Evolutionary conservation across 2,888 invertebrate species (phyloP).

Genomic region (Podabrus alpinus): DNA sequence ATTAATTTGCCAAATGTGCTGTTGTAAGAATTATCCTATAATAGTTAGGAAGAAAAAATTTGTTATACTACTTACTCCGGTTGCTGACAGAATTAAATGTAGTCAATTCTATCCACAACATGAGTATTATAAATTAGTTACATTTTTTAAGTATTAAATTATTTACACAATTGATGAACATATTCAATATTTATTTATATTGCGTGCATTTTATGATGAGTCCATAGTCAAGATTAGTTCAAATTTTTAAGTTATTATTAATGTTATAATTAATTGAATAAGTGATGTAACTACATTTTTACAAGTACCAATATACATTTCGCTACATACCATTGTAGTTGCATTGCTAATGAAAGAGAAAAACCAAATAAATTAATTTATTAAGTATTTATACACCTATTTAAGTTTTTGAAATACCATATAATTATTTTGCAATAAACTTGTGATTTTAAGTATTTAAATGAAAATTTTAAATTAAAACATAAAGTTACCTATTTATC

Average conservation of each 20-base stretch:
- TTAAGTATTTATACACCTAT: not conserved
- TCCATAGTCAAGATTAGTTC: not conserved
- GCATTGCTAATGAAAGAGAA: not conserved
- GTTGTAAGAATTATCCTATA: not conserved
- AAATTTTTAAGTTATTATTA: not conserved
- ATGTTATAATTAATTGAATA: not conserved
- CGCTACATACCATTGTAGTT: not conserved
- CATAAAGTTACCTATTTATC: not conserved
- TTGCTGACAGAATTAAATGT: not conserved
- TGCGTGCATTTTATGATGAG: no score
- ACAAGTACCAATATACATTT: not conserved
- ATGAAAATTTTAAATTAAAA: not conserved
- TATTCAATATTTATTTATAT: no score
- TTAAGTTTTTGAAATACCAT: not conserved
- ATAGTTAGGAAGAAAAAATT: not conserved
- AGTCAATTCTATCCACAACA: not conserved
- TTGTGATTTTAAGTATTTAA: not conserved
- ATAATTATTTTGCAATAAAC: not conserved
- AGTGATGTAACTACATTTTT: constrained; percentile 12
- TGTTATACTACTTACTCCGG: not conserved
- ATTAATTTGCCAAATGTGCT: not conserved
- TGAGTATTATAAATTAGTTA: not conserved
- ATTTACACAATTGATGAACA: not conserved
- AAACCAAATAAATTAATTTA: not conserved
- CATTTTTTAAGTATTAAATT: not conserved